These are phyloP conservation scores for Clarias fuscus DNA, from an alignment of 2,797 vertebrate genomes.

Conservation along the genomic window DNA sequence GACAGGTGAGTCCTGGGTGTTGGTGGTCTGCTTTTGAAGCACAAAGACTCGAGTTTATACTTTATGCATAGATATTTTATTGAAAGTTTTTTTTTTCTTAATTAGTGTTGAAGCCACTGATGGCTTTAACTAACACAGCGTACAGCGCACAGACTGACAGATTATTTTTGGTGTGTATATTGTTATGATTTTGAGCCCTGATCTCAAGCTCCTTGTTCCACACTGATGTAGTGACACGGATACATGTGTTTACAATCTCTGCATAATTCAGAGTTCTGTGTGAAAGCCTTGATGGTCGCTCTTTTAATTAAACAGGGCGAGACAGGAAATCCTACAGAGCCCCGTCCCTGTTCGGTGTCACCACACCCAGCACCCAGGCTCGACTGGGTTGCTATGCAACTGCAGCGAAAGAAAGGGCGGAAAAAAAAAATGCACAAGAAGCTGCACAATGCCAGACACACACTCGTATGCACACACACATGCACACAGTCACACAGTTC, in stretches of 20 bases:
- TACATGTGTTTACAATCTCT: constrained; percentile 29
- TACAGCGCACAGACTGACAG: background rate
- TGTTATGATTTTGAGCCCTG: background rate
- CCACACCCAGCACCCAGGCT: constrained; percentile 63
- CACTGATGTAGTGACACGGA: background rate
- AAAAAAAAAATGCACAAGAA: constrained; percentile 53
- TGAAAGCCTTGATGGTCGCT: constrained; percentile 36
- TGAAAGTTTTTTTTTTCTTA: background rate
- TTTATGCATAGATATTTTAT: background rate
- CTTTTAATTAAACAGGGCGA: constrained; percentile 57
- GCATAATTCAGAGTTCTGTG: constrained; percentile 39
- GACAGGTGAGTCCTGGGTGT: constrained; percentile 16
- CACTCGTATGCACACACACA: constrained; percentile 3
- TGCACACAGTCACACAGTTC: constrained; percentile 38
- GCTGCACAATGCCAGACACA: constrained; percentile 49
- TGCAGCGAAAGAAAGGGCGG: constrained; percentile 51
- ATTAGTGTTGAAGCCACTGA: background rate
- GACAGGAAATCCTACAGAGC: constrained; percentile 48
- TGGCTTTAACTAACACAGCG: background rate
- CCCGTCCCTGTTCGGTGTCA: constrained; percentile 45
- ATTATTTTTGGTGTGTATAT: background rate
- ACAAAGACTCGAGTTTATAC: background rate
- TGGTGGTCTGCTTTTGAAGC: background rate
- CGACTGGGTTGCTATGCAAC: constrained; percentile 67
- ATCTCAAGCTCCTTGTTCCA: background rate